Conservation (phyloP, 2,113 vertebrate species). For the Emydura subglobosa region DNA sequence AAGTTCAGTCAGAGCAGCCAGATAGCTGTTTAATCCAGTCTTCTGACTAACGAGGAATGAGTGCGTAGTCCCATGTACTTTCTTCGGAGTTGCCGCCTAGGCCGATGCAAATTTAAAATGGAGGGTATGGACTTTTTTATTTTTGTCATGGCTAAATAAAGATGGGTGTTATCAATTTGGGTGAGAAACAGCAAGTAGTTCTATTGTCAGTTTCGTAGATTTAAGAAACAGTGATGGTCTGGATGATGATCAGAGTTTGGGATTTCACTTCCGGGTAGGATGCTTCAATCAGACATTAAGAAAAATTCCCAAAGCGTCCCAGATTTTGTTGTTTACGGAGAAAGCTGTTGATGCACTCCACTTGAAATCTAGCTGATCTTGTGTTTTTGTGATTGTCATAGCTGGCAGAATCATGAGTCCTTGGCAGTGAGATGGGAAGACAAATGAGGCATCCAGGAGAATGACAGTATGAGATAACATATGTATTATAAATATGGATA, state of each 20-base stretch:
- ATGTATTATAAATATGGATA: not conserved
- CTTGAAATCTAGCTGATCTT: not conserved
- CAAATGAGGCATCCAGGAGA: not conserved
- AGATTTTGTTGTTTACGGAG: not conserved
- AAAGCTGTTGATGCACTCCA: not conserved
- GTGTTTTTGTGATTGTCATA: not conserved
- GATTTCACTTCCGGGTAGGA: slow-evolving; percentile 31
- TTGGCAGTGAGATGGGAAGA: not conserved
- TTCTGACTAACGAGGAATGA: not conserved
- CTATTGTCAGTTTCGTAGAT: slow-evolving; percentile 42
- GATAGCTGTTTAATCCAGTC: not conserved
- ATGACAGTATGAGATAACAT: not conserved
- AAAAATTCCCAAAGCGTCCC: not conserved
- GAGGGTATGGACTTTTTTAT: not conserved
- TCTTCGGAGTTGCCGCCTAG: slow-evolving; percentile 32
- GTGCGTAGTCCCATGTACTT: not conserved
- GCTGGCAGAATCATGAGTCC: not conserved
- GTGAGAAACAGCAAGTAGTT: slow-evolving; percentile 34
- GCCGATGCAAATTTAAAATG: slow-evolving; percentile 53
- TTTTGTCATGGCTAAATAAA: slow-evolving; percentile 40
- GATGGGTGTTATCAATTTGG: slow-evolving; percentile 9
- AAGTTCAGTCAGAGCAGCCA: not conserved
- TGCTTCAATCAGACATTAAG: slow-evolving; percentile 28
- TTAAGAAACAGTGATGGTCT: slow-evolving; percentile 30
- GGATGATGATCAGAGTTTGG: slow-evolving; percentile 13